Conservation (phyloP, 2,113 vertebrate species). For the Zeus faber region DNA sequence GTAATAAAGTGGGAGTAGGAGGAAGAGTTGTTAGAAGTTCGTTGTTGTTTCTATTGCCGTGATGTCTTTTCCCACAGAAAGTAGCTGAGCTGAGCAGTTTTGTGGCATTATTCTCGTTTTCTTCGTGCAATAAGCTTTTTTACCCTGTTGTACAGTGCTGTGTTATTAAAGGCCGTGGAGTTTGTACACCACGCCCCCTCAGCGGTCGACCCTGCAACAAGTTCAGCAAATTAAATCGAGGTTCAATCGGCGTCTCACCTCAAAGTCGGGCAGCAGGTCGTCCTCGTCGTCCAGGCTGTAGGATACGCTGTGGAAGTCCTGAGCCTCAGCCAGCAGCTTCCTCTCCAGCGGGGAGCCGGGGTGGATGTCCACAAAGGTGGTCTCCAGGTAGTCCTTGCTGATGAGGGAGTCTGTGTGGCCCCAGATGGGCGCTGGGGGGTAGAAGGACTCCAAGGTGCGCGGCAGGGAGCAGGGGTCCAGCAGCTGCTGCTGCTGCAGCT, state of each 20-base stretch:
- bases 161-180: too few relatives aligned
- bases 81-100: too few relatives aligned
- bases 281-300: slow-evolving; percentile 78
- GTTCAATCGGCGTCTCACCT: slow-evolving; percentile 62
- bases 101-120: too few relatives aligned
- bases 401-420: slow-evolving; percentile 66
- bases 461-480: slow-evolving; percentile 75
- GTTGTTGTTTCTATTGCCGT: too few relatives aligned
- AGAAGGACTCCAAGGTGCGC: slow-evolving; percentile 68
- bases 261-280: slow-evolving; percentile 76
- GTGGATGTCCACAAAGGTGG: slow-evolving; percentile 77
- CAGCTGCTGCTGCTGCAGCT: slow-evolving; percentile 70
- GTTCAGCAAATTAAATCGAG: too few relatives aligned
- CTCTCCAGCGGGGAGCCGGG: slow-evolving; percentile 71
- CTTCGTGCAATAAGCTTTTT: too few relatives aligned
- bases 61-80: too few relatives aligned
- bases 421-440: slow-evolving; percentile 69
- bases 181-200: too few relatives aligned
- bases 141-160: too few relatives aligned
- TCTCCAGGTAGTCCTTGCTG: slow-evolving; percentile 78
- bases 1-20: too few relatives aligned
- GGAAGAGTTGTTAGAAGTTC: too few relatives aligned
- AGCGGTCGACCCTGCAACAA: too few relatives aligned
- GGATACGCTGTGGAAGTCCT: slow-evolving; percentile 68
- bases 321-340: slow-evolving; percentile 72